Evolutionary conservation across 2,797 vertebrate genomes (phyloP), one percentile per base, ranked within the genome.

Genomic region (Xiphorhynchus erythropygius): DNA sequence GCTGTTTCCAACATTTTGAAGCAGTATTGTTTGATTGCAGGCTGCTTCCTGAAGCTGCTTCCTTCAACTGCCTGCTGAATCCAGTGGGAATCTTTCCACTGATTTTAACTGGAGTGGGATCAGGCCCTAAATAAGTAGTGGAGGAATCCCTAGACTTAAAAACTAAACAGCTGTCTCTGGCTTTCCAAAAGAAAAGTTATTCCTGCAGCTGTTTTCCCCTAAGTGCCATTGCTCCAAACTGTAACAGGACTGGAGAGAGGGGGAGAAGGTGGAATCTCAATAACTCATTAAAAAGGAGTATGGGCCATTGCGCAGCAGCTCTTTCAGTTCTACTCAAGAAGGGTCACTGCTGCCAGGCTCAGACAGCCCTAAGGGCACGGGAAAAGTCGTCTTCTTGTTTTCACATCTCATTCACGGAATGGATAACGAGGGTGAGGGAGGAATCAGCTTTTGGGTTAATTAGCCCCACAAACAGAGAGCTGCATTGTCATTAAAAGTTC

Each of bases 251-350:
- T 80, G 87, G 64, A 93, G 87, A 84, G 76, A 92, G 85, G 85
- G 82, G 84, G 83, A 89, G 92, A 97, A 96, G 95, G 95, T 77
- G 83, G 96, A 97, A 97, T 97, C 96, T 94, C 87, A 97, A 96
- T 86, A 94, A 93, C 67, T 73, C 88, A 63, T 94, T 96, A 95
- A 90, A 82, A 94, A 94, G 86, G 76, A 85, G 60, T 6, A 93
- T 63, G 91, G 94, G 88, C 91, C 96, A 96, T 42, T 94, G 92
- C 60, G 13, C 83, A 88, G 96, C 91, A 91, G 90, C 81, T 95
- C 96, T 96, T 97, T 97, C 92, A 96, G 69, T 55, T 35, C 82
- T 21, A 10, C 93, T 95, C 84, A 37, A 68, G 95, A 84, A 93
- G 88, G 95, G 97, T 97, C 96, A 96, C 78, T 64, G 86, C 82